A percentile compares a stretch with the other conserved stretches of the same genome.
These are phyloP conservation scores for Bicyclus anynana DNA, from an alignment of 1,140 invertebrate genomes.

Conservation along the genomic window DNA sequence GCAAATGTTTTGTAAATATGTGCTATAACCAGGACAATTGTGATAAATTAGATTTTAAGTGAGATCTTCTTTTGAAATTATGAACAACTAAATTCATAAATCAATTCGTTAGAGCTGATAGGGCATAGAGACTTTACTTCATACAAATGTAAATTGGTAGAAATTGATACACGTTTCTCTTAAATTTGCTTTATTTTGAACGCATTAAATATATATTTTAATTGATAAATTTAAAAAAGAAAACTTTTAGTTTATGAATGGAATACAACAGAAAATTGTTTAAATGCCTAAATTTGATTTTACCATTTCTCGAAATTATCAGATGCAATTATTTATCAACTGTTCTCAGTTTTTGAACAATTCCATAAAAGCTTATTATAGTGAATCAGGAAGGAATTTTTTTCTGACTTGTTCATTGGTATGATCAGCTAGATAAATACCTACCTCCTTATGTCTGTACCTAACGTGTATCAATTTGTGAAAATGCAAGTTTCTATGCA, in stretches of 20 bases:
- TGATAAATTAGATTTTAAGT: slow-evolving; percentile 71
- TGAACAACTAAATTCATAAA: slow-evolving; percentile 19
- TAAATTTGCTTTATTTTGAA: background rate
- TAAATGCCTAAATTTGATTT: too few species aligned
- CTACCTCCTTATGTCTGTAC: background rate
- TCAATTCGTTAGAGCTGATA: slow-evolving; percentile 8
- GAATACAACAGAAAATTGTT: too few species aligned
- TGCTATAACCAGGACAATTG: slow-evolving; percentile 67
- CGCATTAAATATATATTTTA: background rate
- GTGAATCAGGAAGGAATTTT: too few species aligned
- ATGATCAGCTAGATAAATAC: too few species aligned
- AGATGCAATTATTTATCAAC: too few species aligned
- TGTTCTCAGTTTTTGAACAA: too few species aligned
- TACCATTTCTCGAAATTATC: too few species aligned
- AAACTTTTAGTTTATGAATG: too few species aligned
- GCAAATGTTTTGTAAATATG: slow-evolving; percentile 60
- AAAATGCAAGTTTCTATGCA: background rate
- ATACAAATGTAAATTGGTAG: background rate
- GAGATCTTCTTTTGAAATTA: slow-evolving; percentile 39
- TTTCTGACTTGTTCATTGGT: too few species aligned
- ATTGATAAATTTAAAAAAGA: too few species aligned
- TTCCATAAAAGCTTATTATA: too few species aligned
- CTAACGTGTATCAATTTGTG: background rate
- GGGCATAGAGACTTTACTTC: background rate
- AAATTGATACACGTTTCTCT: background rate